Conservation (phyloP, 2,113 vertebrate species). For the Arenaria interpres region DNA sequence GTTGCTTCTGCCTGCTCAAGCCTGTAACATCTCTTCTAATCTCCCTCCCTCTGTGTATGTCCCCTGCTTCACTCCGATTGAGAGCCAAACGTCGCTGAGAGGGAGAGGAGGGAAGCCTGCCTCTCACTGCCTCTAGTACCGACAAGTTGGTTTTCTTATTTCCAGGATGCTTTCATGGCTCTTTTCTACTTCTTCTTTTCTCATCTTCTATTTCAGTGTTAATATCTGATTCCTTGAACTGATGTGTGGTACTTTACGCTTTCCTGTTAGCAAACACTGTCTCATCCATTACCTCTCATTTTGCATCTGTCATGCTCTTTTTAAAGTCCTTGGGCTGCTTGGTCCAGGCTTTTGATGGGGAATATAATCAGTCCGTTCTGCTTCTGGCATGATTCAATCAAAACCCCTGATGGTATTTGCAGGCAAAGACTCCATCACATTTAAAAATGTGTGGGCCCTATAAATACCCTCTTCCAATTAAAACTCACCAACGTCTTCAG, state of each 20-base stretch:
- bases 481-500: not conserved
- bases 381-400: not conserved
- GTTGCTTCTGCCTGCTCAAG: not conserved
- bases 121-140: not conserved
- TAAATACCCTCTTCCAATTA: not conserved
- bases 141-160: not conserved
- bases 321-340: not conserved
- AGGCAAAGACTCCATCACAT: not conserved
- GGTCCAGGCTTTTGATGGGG: not conserved
- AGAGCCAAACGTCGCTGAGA: not conserved
- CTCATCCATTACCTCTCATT: not conserved
- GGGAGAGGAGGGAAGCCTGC: not conserved
- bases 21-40: not conserved
- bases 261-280: not conserved
- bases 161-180: not conserved
- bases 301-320: not conserved
- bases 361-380: not conserved
- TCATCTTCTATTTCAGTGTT: not conserved
- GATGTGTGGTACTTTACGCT: not conserved
- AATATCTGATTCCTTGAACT: not conserved
- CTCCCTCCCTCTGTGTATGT: not conserved
- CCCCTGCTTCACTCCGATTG: not conserved
- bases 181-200: not conserved
- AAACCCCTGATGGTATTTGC: not conserved
- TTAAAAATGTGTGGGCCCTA: not conserved